phyloP scores from a whole-genome alignment of 2,888 invertebrate species.

The Biston betularia region DNA sequence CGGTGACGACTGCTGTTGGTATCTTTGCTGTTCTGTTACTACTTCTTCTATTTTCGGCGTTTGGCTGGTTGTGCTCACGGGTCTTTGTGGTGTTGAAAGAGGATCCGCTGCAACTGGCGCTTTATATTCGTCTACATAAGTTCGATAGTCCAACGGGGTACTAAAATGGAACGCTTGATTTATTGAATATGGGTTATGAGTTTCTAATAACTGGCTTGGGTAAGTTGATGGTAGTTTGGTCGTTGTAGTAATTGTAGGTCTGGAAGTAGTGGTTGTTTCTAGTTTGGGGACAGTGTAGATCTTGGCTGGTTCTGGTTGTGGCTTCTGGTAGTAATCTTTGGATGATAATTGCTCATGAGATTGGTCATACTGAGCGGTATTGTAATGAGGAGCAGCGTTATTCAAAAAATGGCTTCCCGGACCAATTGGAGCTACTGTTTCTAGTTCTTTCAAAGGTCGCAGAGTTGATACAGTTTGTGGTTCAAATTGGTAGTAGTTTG shows the following conservation, averaged over 20 bases:
- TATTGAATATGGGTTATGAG: conserved; percentile 81
- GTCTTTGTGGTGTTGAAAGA: conserved; percentile 50
- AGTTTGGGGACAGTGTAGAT: conserved; percentile 58
- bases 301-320: conserved; percentile 51
- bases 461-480: conserved; percentile 74
- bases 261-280: conserved; percentile 63
- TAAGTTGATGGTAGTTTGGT: conserved; percentile 71
- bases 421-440: conserved; percentile 58
- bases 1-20: conserved; percentile 61
- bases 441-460: conserved; percentile 59
- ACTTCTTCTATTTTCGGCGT: conserved; percentile 56
- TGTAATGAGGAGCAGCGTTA: conserved; percentile 61
- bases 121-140: conserved; percentile 73
- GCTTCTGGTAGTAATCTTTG: conserved; percentile 41
- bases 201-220: conserved; percentile 75
- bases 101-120: conserved; percentile 58
- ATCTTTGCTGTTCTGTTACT: conserved; percentile 63
- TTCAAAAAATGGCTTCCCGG: conserved; percentile 67
- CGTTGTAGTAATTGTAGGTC: conserved; percentile 58
- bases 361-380: conserved; percentile 52
- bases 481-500: conserved; percentile 77
- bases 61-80: conserved; percentile 48
- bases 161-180: conserved; percentile 83
- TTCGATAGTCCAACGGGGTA: conserved; percentile 79
- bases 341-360: conserved; percentile 62